Percentiles rank a stretch among this genome's conserved stretches.
Conservation (phyloP, 2,113 vertebrate species). For the Rhinopomastus cyanomelas region DNA sequence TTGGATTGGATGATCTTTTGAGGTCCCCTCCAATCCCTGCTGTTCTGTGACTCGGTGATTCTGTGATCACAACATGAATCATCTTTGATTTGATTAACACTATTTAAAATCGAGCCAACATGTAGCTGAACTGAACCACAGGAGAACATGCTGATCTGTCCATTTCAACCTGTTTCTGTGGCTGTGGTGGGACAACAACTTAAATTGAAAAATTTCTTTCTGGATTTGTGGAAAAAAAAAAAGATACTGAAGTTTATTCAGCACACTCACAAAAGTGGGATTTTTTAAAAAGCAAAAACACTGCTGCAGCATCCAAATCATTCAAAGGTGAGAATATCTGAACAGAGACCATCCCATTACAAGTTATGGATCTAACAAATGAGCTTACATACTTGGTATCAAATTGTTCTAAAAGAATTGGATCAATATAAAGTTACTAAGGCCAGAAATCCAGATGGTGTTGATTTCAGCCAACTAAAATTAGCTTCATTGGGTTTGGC, state of each 20-base stretch:
- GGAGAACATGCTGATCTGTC: not conserved
- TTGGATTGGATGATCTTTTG: too few relatives aligned
- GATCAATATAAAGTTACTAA: conserved; percentile 61
- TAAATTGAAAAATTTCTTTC: not conserved
- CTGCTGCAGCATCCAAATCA: not conserved
- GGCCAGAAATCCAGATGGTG: conserved; percentile 69
- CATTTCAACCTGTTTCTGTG: not conserved
- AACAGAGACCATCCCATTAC: not conserved
- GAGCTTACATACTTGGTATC: not conserved
- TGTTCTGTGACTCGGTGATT: too few relatives aligned
- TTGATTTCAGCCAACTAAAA: conserved; percentile 61
- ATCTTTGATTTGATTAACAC: not conserved
- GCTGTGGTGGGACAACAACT: not conserved
- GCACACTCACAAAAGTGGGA: not conserved
- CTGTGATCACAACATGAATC: not conserved
- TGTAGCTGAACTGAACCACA: not conserved
- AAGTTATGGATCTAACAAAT: not conserved
- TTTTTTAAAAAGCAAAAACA: not conserved
- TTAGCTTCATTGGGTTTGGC: conserved; percentile 53
- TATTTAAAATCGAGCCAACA: not conserved
- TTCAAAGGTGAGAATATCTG: not conserved
- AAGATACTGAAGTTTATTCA: not conserved
- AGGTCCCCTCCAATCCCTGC: too few relatives aligned
- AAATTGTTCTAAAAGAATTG: conserved; percentile 19
- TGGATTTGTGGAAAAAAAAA: not conserved